phyloP scores from a whole-genome alignment of 2,797 vertebrate species.

The Pseudomugil gertrudae region DNA sequence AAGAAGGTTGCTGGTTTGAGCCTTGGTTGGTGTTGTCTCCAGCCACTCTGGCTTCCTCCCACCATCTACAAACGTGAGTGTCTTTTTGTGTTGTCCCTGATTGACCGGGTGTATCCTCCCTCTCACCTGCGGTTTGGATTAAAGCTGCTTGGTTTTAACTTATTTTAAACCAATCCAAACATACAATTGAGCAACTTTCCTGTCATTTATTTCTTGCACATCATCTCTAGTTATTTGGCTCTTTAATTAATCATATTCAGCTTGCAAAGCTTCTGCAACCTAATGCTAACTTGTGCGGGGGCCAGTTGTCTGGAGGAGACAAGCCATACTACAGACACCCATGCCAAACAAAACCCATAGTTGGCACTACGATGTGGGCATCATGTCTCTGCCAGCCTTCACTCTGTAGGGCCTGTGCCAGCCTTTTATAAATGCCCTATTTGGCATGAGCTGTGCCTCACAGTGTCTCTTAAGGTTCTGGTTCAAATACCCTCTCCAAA shows the following conservation, averaged over 20 bases:
- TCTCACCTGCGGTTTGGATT: too few relatives aligned
- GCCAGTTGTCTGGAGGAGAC: constrained; percentile 73
- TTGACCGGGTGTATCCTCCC: too few relatives aligned
- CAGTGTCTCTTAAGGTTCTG: constrained; percentile 80
- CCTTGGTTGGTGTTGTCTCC: too few relatives aligned
- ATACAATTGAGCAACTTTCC: constrained; percentile 26
- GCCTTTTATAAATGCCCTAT: constrained; percentile 82
- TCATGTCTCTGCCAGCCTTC: constrained; percentile 79
- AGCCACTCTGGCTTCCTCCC: too few relatives aligned
- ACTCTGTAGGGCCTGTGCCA: constrained; percentile 76
- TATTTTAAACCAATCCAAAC: constrained; percentile 12
- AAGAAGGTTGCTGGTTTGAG: too few relatives aligned
- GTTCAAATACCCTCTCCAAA: constrained; percentile 81
- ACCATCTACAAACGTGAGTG: too few relatives aligned
- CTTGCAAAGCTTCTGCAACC: constrained; percentile 66
- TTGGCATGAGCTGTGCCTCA: constrained; percentile 77
- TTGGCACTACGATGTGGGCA: constrained; percentile 77
- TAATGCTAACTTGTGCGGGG: constrained; percentile 71
- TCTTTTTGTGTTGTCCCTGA: too few relatives aligned
- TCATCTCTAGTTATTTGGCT: constrained; percentile 35
- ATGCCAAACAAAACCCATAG: constrained; percentile 81
- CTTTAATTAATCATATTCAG: constrained; percentile 65
- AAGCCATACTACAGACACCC: constrained; percentile 73
- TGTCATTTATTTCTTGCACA: constrained; percentile 38
- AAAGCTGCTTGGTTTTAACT: not conserved